Base-by-base conservation (phyloP, 2,888 invertebrate species). In the Drosophila bunnanda region DNA sequence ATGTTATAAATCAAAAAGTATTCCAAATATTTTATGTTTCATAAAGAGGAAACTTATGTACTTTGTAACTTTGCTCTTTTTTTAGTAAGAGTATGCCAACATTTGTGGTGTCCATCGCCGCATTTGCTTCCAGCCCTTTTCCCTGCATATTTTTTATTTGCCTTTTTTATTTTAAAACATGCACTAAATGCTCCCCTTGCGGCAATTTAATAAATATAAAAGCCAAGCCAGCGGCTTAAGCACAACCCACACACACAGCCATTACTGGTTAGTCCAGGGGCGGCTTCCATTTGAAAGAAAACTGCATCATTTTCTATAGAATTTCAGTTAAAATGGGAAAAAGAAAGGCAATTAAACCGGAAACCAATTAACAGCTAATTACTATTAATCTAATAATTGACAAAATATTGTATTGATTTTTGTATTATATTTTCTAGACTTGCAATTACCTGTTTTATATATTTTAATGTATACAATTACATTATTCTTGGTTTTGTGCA, bases 161-260 rank as follows among this genome's bases (percentile, higher is more conserved):
- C 38, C 65, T 28, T 55, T 50, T 70, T 55, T 73, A 55, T 78
- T 69, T 78, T 78, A 74, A 84, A 84, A 84, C 89, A 86, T 80
- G 84, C 87, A 75, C 83, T 88, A 88, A 84, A 84, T 84, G 83
- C 74, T 86, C 79, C 83, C 83, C 87, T 75, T 86, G 83, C 80
- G 83, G 89, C 83, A 77, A 86, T 84, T 84, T 80, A 83, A 84
- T 88, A 83, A 77, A 80, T 78, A 83, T 80, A 88, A 88, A 86
- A 83, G 83, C 78, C 77, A 74, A 66, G 66, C 72, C 68, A 71
- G 66, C 43, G 76, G 74, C 80, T 75, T 66, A 53, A 74, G 59
- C 41, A 59, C 43, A 52, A 50, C 59, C 46, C 50, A 28, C 46
- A 28, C 50, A 52, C 48, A 54, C 30, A 50, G 55, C 34, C 58